These are phyloP conservation scores for Pelobates cultripes DNA, from an alignment of 2,797 vertebrate species.

Conservation along the genomic window DNA sequence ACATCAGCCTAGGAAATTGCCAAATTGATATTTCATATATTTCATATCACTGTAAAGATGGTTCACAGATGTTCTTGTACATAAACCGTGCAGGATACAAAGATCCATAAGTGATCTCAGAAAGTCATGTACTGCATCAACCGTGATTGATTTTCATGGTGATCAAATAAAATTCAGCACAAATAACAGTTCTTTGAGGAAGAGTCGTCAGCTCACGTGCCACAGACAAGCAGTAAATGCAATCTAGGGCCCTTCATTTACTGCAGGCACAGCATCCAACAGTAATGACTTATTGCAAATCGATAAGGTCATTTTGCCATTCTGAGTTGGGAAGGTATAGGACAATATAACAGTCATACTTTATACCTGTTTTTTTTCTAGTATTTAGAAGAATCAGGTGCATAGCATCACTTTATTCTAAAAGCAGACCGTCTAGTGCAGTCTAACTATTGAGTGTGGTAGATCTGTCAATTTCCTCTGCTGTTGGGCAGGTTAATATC, in stretches of 20 bases:
- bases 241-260: slow-evolving; percentile 31
- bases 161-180: slow-evolving; percentile 47
- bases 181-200: slow-evolving; percentile 39
- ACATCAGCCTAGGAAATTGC: slow-evolving; percentile 24
- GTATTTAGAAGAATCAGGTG: slow-evolving; percentile 15
- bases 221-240: slow-evolving; percentile 33
- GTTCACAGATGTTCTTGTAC: slow-evolving; percentile 28
- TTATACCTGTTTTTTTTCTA: slow-evolving; percentile 10
- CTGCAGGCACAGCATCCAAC: slow-evolving; percentile 18
- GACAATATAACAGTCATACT: slow-evolving; percentile 34
- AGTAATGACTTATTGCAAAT: slow-evolving; percentile 51
- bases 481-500: neutral
- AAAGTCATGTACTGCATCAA: slow-evolving; percentile 41
- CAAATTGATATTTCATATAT: slow-evolving; percentile 35
- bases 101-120: slow-evolving; percentile 51
- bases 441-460: neutral
- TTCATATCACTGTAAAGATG: slow-evolving; percentile 31
- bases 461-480: neutral
- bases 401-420: neutral
- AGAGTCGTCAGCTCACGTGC: slow-evolving; percentile 22
- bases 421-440: neutral
- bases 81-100: slow-evolving; percentile 12
- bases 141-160: slow-evolving; percentile 45
- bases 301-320: slow-evolving; percentile 52
- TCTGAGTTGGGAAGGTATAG: slow-evolving; percentile 21